Evolutionary conservation across 1,140 invertebrate species (phyloP), one percentile per base, ranked within the genome.

Genomic region (Plectus sambesii): DNA sequence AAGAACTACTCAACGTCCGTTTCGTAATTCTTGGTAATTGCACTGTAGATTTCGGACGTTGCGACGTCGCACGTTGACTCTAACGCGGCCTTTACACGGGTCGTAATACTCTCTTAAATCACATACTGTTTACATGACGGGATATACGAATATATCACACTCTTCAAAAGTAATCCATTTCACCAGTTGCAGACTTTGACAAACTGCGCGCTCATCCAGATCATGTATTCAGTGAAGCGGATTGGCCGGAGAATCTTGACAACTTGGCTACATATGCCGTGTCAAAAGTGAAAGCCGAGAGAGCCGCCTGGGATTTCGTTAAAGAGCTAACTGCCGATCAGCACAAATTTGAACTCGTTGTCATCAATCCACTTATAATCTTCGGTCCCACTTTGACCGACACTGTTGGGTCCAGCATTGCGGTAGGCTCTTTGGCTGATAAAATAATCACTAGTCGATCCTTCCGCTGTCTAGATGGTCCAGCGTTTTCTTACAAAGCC

Each of bases 221-320:
- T 9, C 72, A 71, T 48, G 65, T 68, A 0, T 77, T 72, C 53
- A 72, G 61, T 30, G 77, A 78, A 59, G 69, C 70, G 23, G 72
- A 76, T 49, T 78, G 77, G 77, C 70, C 70, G n/a, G 69, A 75
- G 12, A 64, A 73, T 17, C 56, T 53, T 30, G 22, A 51, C 19
- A 58, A 62, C 22, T 59, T 73, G 22, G 58, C 60, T 44, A 48
- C 62, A 9, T 78, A 79, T 53, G 60, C 66, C n/a, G 73, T 72
- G 56, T 75, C 73, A 40, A 78, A 78, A 60, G 72, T 72, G 15
- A 49, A 75, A 33, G 77, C 77, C 9, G 77, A 78, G 61, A 74
- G 70, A 59, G 73, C 74, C 40, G 77, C 77, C 1, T 79, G 77
- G 77, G 72, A 79, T 43, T 78, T 73, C 59, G 63, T 55, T 25